Evolutionary conservation across 2,113 vertebrate species (phyloP), one percentile per base, ranked within the genome.

Genomic region (Otocyon megalotis): DNA sequence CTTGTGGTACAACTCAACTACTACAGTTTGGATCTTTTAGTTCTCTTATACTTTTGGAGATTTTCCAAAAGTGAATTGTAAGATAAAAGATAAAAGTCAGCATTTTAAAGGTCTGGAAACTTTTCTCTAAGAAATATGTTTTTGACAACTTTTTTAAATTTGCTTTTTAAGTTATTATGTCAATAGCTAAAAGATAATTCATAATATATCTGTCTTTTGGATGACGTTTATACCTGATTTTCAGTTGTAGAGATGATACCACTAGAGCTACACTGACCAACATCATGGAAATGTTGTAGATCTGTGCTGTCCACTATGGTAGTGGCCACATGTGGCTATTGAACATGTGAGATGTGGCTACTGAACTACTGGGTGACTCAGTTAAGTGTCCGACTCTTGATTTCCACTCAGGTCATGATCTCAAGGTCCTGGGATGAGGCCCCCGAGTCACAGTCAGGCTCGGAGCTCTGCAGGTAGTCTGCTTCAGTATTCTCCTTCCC

Each of bases 1-100:
- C 99, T 97, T 63, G 98, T 98, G 99, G 98, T 84, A 93, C 82
- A 12, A 76, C 4, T 53, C 60, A 63, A 97, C 88, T 56, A 98
- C n/a, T 98, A 96, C 98, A 98, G 22, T 88, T 95, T 77, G 43
- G 35, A 37, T 67, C 69, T 86, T 37, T 12, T 32, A 54, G 63
- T 10, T n/a, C 35, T 60, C 53, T 88, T 87, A 63, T 8, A 63
- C 63, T 89, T 67, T 69, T 74, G 83, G 90, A 92, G 62, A 60
- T 81, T 94, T 96, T 93, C 80, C 88, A 97, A 86, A 72, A 94
- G n/a, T 37, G 72, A 88, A 58, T 35, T 85, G 1, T 58, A 90
- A 86, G n/a, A 54, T 60, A 93, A 96, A 97, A 88, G 35, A 63
- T 62, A 76, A 90, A 96, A 88, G 67, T 83, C 53, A 89, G n/a